Base-by-base conservation (phyloP, 2,888 invertebrate genomes). In the Xestia c-nigrum region DNA sequence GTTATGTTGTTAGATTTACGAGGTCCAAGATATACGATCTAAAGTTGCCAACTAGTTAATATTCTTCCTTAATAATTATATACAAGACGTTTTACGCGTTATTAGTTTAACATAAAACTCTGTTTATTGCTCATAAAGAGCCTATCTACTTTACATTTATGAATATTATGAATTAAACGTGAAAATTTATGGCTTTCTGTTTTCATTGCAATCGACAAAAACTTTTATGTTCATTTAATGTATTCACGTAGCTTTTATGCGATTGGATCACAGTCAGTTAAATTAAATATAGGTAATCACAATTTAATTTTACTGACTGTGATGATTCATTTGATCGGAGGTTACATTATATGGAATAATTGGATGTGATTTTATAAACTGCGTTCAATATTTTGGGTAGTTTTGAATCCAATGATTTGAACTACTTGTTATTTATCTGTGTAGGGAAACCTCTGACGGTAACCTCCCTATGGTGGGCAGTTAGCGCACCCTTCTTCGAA, bases 41-140 rank as follows among this genome's bases (percentile, higher is more conserved):
- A 5, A 38, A 14, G 43, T 76, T 55, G 46, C 21, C 2, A 24
- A 24, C n/a, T 57, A 31, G 19, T 43, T 9, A 64, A 46, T 5
- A 59, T 74, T 52, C 2, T 74, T 31, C 19, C 50, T 57, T 72
- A 74, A 72, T 47, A 82, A 77, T 82, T 74, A 78, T 78, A 69
- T 64, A 74, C 52, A 61, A 78, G 72, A 72, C 43, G 52, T 80
- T 87, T 85, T 76, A 88, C 61, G 72, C 71, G 75, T 82, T 83
- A 85, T 83, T 84, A 83, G 63, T 80, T 69, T 38, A 14, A 70
- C 78, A 84, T 87, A 72, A 80, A 87, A 85, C 72, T 65, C 72
- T 67, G 66, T 84, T 87, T 80, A 84, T 84, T 38, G 74, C 72
- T 78, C 88, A 67, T 88, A 87, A 88, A 84, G 76, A 70, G 74